Conservation (phyloP, 2,113 vertebrate species). For the Donacobius atricapilla region DNA sequence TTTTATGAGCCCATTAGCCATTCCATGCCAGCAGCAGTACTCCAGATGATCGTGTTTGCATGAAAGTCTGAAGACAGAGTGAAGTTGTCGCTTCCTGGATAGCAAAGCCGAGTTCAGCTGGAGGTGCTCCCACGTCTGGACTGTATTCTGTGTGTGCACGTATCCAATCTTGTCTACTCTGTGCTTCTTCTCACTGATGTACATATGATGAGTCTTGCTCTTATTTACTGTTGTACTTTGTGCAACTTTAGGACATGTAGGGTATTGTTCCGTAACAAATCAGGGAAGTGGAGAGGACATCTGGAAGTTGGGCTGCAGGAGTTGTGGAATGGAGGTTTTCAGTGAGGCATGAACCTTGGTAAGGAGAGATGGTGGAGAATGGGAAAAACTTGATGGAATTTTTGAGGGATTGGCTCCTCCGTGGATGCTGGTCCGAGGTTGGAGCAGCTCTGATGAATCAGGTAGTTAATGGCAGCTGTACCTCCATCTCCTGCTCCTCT, state of each 20-base stretch:
- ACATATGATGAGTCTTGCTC: rapidly evolving
- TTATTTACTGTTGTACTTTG: background rate
- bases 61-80: background rate
- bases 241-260: rapidly evolving
- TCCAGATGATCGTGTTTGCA: background rate
- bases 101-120: background rate
- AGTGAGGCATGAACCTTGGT: background rate
- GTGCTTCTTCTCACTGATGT: background rate
- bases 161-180: background rate
- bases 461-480: background rate
- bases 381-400: background rate
- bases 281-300: background rate
- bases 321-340: background rate
- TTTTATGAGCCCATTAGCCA: background rate
- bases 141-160: rapidly evolving
- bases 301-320: background rate
- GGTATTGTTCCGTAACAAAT: background rate
- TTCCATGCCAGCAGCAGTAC: background rate
- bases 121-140: background rate
- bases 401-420: background rate
- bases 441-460: background rate
- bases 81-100: background rate
- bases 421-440: background rate
- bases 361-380: background rate
- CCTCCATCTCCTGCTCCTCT: background rate